Base-by-base conservation (phyloP, 2,888 invertebrate genomes). In the Bellardia pandia region DNA sequence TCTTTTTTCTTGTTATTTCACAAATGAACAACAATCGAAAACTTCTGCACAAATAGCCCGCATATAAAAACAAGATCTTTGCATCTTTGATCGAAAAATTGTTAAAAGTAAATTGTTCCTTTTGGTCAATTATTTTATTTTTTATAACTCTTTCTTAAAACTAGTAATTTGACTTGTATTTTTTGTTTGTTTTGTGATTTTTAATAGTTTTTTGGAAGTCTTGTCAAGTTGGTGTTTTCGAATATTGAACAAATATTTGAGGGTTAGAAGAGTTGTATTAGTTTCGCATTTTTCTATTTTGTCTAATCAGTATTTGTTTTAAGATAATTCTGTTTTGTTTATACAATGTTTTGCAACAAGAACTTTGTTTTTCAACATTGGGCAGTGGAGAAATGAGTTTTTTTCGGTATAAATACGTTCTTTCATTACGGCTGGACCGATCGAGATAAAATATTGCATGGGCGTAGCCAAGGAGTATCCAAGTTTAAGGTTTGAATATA, bases 1-100 rank as follows among this genome's bases (percentile, higher is more conserved):
- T 51, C n/a, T n/a, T n/a, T 51, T 48, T 48, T 56, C n/a, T 51
- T 51, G n/a, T 51, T 51, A 51, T 51, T 51, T 51, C n/a, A 51
- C 51, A 56, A 56, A 23, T 56, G 16, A 23, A 16, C n/a, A 23
- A 56, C 23, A 56, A 56, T 56, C 11, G 23, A 56, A 56, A 56
- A 14, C n/a, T 51, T 51, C 5, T 51, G 51, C 56, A 56, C 56
- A 56, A 11, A 23, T 9, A 56, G 23, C 56, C 56, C 56, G 23
- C 56, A 56, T 56, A 23, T 7, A 23, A 56, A 23, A 56, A 56
- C 51, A 51, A 51, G 51, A 51, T 51, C n/a, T 51, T 51, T 14
- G 7, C 4, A 6, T 3, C 7, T 23, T 56, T 56, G 9, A 11
- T 56, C 11, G 23, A 23, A 8, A 56, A 56, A 60, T 0, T 60